Conservation (phyloP, 2,888 invertebrate species). For the Drosophila aldrichi region DNA sequence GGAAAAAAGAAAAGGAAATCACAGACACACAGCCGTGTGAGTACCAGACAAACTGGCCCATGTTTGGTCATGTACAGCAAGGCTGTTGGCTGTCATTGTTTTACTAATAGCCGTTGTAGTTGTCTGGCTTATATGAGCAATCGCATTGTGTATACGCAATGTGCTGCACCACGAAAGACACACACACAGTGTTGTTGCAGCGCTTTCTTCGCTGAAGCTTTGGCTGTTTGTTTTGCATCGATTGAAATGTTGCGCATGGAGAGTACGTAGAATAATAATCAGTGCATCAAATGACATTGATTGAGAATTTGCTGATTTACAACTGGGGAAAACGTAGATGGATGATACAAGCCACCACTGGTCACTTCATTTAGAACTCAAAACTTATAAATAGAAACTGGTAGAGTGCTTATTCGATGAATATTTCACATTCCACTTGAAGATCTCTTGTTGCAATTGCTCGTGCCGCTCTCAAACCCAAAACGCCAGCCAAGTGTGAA, state of each 20-base stretch:
- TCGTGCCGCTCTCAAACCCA: slow-evolving; percentile 53
- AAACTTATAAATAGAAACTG: neutral
- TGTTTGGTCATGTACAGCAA: slow-evolving; percentile 74
- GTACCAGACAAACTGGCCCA: slow-evolving; percentile 66
- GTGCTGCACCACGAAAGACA: slow-evolving; percentile 23
- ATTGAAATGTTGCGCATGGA: slow-evolving; percentile 2
- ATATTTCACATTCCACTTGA: slow-evolving; percentile 1
- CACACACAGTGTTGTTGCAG: neutral
- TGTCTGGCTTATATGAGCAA: slow-evolving; percentile 60
- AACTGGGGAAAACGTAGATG: neutral
- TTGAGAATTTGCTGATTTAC: slow-evolving; percentile 3
- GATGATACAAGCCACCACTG: neutral
- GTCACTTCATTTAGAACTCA: neutral
- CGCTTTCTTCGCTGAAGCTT: neutral
- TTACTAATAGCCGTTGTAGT: slow-evolving; percentile 75
- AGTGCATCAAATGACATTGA: neutral
- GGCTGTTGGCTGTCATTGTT: slow-evolving; percentile 75
- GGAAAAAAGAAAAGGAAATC: neutral
- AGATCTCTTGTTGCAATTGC: slow-evolving; percentile 27
- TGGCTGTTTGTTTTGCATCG: neutral
- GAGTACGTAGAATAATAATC: slow-evolving; percentile 2
- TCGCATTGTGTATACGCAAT: slow-evolving; percentile 61
- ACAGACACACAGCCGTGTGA: slow-evolving; percentile 38
- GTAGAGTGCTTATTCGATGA: neutral
- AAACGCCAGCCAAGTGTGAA: slow-evolving; percentile 67